A percentile compares a stretch with the other conserved stretches of the same genome.
Conservation (phyloP, 1,140 invertebrate genomes). For the Pygmarrhopalites habei region DNA sequence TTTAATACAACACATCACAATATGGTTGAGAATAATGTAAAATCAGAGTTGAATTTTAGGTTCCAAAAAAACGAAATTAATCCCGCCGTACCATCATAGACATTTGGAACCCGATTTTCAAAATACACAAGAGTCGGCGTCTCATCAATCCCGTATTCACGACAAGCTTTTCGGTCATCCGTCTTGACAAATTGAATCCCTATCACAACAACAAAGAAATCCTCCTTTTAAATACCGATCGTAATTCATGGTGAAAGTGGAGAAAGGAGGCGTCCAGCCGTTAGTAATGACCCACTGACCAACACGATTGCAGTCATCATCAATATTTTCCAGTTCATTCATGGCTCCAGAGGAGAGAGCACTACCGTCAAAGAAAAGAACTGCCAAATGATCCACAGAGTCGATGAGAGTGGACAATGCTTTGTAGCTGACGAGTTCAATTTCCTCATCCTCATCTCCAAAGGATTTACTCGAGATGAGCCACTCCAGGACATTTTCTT, state of each 20-base stretch:
- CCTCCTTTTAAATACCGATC: no score
- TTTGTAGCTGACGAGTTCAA: conserved; percentile 85
- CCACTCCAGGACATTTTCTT: conserved; percentile 90
- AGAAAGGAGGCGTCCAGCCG: no score
- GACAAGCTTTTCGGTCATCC: conserved; percentile 60
- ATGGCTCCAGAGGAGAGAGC: conserved; percentile 50
- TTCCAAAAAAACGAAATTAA: no score
- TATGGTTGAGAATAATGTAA: no score
- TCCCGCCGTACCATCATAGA: conserved; percentile 80
- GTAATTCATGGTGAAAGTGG: no score
- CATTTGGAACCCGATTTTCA: conserved; percentile 83
- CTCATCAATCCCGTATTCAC: conserved; percentile 75
- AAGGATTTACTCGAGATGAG: conserved; percentile 84
- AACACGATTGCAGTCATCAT: conserved; percentile 63
- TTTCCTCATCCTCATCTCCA: conserved; percentile 65
- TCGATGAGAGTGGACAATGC: conserved; percentile 70
- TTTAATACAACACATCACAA: no score
- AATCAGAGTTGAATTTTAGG: no score
- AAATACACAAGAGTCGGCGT: conserved; percentile 84
- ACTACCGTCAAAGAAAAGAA: conserved; percentile 63
- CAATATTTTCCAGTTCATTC: conserved; percentile 80
- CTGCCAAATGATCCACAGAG: conserved; percentile 83
- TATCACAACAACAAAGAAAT: no score
- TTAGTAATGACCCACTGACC: no score
- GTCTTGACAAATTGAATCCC: conserved; percentile 92